Percentiles rank a stretch among this genome's conserved stretches.
Conservation (phyloP, 1,140 invertebrate species). For the Linepithema humile region DNA sequence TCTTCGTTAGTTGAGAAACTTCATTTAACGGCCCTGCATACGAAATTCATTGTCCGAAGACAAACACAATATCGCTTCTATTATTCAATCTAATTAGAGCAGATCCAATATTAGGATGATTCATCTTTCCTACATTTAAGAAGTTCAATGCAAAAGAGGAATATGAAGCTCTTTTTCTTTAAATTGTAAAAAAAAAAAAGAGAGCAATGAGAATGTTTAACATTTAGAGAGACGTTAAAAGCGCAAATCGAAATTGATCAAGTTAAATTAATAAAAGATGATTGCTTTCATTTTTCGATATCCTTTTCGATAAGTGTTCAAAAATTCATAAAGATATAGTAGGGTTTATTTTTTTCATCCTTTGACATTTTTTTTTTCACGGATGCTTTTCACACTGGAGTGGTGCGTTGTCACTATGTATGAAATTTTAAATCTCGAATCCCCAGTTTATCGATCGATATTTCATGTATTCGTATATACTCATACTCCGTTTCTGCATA, state of each 20-base stretch:
- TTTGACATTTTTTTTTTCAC: background rate
- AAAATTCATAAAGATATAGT: background rate
- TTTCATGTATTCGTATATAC: background rate
- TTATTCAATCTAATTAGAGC: background rate
- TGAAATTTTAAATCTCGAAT: slow-evolving; percentile 13
- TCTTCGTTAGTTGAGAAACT: background rate
- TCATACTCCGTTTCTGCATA: background rate
- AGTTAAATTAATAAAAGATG: too few species aligned
- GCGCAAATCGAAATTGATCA: too few species aligned
- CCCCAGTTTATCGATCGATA: background rate
- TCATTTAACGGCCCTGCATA: background rate
- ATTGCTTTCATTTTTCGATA: background rate
- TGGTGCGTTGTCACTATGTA: background rate
- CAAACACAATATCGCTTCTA: background rate
- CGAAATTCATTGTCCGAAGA: background rate
- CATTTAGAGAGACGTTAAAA: background rate
- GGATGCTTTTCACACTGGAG: background rate
- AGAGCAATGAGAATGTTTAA: background rate
- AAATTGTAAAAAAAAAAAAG: too few species aligned
- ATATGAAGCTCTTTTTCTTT: background rate
- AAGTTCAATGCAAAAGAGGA: background rate
- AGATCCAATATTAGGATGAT: background rate
- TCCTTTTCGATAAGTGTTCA: background rate
- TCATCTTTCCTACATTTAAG: background rate
- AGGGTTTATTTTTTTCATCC: background rate